A percentile compares a stretch with the other conserved stretches of the same genome.
phyloP scores from a whole-genome alignment of 1,140 invertebrate genomes.

The Schlechtendalia chinensis region DNA sequence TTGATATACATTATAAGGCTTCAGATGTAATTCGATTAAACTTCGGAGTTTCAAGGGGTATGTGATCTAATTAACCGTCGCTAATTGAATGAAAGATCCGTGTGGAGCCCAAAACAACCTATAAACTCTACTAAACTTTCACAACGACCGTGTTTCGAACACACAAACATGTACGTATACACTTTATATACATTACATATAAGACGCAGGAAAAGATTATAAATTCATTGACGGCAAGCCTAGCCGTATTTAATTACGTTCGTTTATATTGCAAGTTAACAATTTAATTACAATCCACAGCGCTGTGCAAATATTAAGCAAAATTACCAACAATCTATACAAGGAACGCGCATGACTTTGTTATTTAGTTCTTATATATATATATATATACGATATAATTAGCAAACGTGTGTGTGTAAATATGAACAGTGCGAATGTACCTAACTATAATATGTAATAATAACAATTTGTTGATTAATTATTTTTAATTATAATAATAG shows the following conservation, averaged over 20 bases:
- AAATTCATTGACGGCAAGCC: conserved; percentile 1
- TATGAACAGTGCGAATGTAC: too few relatives aligned
- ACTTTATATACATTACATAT: not conserved
- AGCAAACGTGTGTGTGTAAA: too few relatives aligned
- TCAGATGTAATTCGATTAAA: conserved; percentile 19
- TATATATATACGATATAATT: too few relatives aligned
- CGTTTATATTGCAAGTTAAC: conserved; percentile 18
- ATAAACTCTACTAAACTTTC: conserved; percentile 38
- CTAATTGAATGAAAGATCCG: conserved; percentile 4
- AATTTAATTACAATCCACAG: conserved; percentile 15
- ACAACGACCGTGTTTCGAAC: conserved; percentile 20
- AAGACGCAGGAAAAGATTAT: not conserved
- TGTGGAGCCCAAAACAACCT: conserved; percentile 22
- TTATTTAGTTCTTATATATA: too few relatives aligned
- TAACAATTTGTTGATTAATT: too few relatives aligned
- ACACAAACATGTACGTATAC: not conserved
- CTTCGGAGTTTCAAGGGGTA: not conserved
- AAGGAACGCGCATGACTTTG: too few relatives aligned
- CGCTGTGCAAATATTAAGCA: not conserved
- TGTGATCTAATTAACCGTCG: conserved; percentile 39
- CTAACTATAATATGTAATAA: too few relatives aligned
- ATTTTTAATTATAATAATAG: too few relatives aligned
- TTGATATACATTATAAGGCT: not conserved
- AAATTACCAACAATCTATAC: not conserved
- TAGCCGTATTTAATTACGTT: conserved; percentile 15